A percentile compares a stretch with the other conserved stretches of the same genome.
phyloP scores from a whole-genome alignment of 1,140 invertebrate species.

The Calephelis virginiensis region DNA sequence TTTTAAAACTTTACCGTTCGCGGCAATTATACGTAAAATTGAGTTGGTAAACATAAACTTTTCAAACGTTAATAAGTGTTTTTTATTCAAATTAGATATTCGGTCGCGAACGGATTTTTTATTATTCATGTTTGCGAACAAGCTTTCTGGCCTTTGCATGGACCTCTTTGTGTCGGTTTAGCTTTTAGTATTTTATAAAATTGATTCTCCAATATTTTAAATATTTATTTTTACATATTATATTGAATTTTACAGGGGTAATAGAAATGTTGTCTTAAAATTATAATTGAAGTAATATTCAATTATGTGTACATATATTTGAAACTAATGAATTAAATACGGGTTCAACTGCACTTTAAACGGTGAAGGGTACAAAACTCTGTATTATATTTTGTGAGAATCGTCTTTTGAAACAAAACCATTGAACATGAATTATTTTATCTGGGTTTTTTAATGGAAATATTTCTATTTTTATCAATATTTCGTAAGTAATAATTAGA shows the following conservation, averaged over 20 bases:
- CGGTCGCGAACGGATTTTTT: conserved; percentile 32
- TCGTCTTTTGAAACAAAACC: no score
- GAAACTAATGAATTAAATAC: no score
- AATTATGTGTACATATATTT: no score
- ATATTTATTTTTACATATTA: conserved; percentile 19
- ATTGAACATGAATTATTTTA: no score
- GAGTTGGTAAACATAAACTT: conserved; percentile 9
- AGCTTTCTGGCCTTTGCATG: conserved; percentile 66
- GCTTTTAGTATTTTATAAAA: conserved; percentile 28
- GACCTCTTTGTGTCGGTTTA: conserved; percentile 48
- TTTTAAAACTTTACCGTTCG: conserved; percentile 36
- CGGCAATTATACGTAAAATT: conserved; percentile 27
- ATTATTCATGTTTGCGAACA: conserved; percentile 47
- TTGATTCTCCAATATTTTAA: conserved; percentile 19
- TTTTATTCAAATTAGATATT: conserved; percentile 18
- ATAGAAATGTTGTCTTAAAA: no score
- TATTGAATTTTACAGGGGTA: not conserved
- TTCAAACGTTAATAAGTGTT: conserved; percentile 3
- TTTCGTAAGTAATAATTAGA: no score
- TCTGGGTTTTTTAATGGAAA: no score
- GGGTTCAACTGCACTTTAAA: no score
- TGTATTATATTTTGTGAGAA: no score
- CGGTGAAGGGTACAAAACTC: no score
- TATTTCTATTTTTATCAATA: no score
- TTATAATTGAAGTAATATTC: no score